Base-by-base conservation (phyloP, 2,888 invertebrate species). In the Tridacna gigas region DNA sequence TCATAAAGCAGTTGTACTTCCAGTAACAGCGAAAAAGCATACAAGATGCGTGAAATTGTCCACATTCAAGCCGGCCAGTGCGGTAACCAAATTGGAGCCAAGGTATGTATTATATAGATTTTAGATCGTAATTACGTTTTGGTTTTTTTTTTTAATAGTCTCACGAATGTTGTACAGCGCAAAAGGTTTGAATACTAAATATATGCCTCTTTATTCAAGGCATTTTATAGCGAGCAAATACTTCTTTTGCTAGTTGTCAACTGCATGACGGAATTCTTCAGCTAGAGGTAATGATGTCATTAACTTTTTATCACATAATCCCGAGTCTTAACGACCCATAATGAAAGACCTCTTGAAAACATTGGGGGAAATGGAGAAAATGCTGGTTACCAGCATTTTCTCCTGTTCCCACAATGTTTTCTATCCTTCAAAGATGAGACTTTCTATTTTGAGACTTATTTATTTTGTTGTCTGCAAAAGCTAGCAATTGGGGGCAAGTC, bases 21-120 rank as follows among this genome's bases (percentile, higher is more conserved):
- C 15, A 28, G 65, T 25, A 28, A 28, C 20, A 65, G 65, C 25
- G 15, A 28, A 22, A 26, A 22, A 56, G 0, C 5, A 25, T 2
- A 20, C 65, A 69, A 69, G 0, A 69, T 69, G 69, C 69, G 69
- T 22, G 69, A 69, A 45, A 69, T 69, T 15, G 69, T 69, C 5
- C 69, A 69, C n/a, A 69, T 69, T n/a, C 69, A 69, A 11, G 69
- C 69, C 47, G 69, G 69, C 47, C 69, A 69, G 47, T 69, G 69
- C n/a, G 69, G 69, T n/a, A 69, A 69, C 69, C 69, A 69, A 45
- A 69, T 69, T 28, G 69, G 69, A 12, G 69, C 69, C 45, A 69
- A 69, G 69, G 69, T 69, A 15, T 28, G 45, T 69, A 9, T 22
- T 4, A 60, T n/a, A 20, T 9, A 60, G 18, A 60, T 60, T n/a